These are phyloP conservation scores for Paramuricea clavata DNA, from an alignment of 92 coral and sea anemone genomes.

Conservation along the genomic window DNA sequence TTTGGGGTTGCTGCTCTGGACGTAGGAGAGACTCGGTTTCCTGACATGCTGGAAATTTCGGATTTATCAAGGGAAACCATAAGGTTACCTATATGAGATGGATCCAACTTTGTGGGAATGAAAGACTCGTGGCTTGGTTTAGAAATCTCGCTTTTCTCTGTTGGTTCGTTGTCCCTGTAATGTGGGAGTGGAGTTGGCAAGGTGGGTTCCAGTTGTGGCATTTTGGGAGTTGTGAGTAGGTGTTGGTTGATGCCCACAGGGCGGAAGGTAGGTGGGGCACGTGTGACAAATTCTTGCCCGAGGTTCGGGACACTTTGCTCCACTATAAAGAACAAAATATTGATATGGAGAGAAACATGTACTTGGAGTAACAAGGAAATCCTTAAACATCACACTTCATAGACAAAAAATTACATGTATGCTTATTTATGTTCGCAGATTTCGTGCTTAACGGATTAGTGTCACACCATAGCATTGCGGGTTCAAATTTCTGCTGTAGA, in stretches of 20 bases:
- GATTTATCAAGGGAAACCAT: slow-evolving; percentile 11
- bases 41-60: neutral
- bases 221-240: neutral
- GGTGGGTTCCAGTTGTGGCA: slow-evolving; percentile 36
- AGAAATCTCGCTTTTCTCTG: slow-evolving; percentile 6
- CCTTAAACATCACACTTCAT: neutral
- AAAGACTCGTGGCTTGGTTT: neutral
- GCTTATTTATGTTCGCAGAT: too few species aligned
- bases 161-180: neutral
- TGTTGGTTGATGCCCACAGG: neutral
- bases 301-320: slow-evolving; percentile 28
- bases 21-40: neutral
- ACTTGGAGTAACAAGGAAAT: neutral
- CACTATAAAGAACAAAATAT: neutral
- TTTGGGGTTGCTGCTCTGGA: neutral
- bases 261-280: neutral
- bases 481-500: too few species aligned
- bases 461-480: too few species aligned
- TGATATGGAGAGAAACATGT: neutral
- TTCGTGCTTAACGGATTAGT: too few species aligned
- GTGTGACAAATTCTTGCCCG: slow-evolving; percentile 17
- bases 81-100: neutral
- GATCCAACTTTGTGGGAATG: neutral
- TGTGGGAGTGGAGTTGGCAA: slow-evolving; percentile 6
- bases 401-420: too few species aligned